Evolutionary conservation across 2,113 vertebrate species (phyloP).

Genomic region (Rattus norvegicus): GRCr8 NC_086021.1:73331501-73332000

Average conservation of each 20-base stretch:
- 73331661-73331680: neutral
- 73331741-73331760: neutral
- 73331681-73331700: neutral
- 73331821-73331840: neutral
- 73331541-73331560: neutral
- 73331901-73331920: conserved; percentile 6
- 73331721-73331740: neutral
- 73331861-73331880: neutral
- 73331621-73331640: neutral
- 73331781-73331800: neutral
- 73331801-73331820: neutral
- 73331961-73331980: neutral
- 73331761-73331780: neutral
- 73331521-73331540: neutral
- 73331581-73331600: neutral
- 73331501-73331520: neutral
- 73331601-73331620: neutral
- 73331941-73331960: neutral
- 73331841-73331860: neutral
- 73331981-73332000: neutral
- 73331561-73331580: neutral
- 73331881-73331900: neutral
- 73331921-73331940: neutral
- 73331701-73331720: neutral
- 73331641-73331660: neutral